Evolutionary conservation across 1,140 invertebrate genomes (phyloP).

Genomic region (Diprion similis): DNA sequence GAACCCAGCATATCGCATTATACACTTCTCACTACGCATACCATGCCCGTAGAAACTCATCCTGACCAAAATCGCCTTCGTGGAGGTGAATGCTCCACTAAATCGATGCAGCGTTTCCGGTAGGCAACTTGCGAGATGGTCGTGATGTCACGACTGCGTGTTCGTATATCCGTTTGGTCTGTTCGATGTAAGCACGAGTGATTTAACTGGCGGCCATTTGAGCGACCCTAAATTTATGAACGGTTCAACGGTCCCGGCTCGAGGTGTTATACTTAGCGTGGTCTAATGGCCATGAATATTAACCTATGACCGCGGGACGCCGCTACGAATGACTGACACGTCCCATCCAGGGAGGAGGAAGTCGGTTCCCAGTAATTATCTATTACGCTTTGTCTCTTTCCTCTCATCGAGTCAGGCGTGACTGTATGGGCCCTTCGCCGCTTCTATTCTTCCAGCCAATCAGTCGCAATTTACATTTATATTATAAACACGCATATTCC

Average conservation of each 20-base stretch:
- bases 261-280: slow-evolving; percentile 5
- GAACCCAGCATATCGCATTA: neutral
- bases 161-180: neutral
- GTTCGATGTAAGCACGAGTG: neutral
- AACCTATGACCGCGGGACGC: neutral
- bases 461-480: neutral
- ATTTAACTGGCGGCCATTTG: neutral
- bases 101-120: neutral
- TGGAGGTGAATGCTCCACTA: neutral
- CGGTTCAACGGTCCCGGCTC: neutral
- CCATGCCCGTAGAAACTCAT: neutral
- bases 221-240: slow-evolving; percentile 3
- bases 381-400: slow-evolving; percentile 7
- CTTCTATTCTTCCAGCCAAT: neutral
- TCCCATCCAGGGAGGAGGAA: neutral
- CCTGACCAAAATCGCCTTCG: neutral
- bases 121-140: neutral
- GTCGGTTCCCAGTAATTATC: neutral
- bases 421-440: neutral
- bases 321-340: slow-evolving; percentile 4
- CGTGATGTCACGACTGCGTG: neutral
- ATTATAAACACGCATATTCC: neutral
- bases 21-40: neutral
- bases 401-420: neutral
- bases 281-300: slow-evolving; percentile 4